Evolutionary conservation across 2,888 invertebrate species (phyloP), one percentile per base, ranked within the genome.

Genomic region (Drosophila recens): DNA sequence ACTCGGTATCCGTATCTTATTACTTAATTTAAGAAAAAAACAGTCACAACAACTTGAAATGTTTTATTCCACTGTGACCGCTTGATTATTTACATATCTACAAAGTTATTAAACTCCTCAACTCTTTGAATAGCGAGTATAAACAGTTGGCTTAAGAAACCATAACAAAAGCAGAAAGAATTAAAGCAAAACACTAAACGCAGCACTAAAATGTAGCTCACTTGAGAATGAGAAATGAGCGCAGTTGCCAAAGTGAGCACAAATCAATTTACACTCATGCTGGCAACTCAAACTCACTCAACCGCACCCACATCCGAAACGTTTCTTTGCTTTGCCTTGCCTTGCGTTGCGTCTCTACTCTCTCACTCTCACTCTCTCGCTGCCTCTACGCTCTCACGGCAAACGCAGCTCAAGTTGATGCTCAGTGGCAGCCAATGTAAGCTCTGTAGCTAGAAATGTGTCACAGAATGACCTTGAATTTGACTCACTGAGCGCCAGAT

Each of bases 391-490:
- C 78, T 72, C 49, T 49, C 10, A 42, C 65, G 75, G 57, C 53
- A 30, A 42, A n/a, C 23, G 9, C 13, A 33, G 46, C 72, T 58
- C 77, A 62, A 56, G 17, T 23, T 42, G 34, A 8, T 45, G 40
- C 43, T 43, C 57, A 68, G 62, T 64, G 40, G 54, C 69, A 76
- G 67, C 77, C 79, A 80, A 76, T 84, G 85, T 84, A 68, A 75
- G 17, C 45, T 64, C 52, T 15, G 61, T 66, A 85, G 72, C 80
- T 74, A 71, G 67, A 88, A 87, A 89, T 90, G 87, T 87, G 86
- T 80, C 89, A 90, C 73, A 67, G 49, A 59, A 75, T 71, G 90
- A 88, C 86, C 86, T 87, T 87, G 90, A 90, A 75, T 72, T 36
- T 4, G 11, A 59, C 86, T 88, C 83, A 69, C 33, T 58, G 76